A percentile compares a stretch with the other conserved stretches of the same genome.
Conservation (phyloP, 2,113 vertebrate genomes). For the Taxidea taxus region DNA sequence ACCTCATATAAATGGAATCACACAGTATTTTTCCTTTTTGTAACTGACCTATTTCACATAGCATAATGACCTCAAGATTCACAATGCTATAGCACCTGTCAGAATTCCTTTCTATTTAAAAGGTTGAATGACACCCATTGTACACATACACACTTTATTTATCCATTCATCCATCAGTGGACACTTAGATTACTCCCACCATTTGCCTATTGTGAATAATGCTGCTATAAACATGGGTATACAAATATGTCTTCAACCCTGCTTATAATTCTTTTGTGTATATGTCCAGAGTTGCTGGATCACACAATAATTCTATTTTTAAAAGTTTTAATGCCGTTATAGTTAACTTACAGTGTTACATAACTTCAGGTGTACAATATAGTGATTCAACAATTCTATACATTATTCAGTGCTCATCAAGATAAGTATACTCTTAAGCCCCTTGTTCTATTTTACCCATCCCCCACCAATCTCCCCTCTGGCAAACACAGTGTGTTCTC, state of each 20-base stretch:
- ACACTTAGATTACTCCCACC: neutral
- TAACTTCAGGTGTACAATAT: neutral
- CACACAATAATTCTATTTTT: neutral
- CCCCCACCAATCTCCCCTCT: neutral
- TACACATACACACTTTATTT: neutral
- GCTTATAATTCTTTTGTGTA: neutral
- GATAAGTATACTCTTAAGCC: neutral
- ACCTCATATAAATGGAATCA: neutral
- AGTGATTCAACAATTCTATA: neutral
- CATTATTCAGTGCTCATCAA: neutral
- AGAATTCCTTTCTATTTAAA: neutral
- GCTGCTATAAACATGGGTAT: neutral
- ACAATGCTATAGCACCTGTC: neutral
- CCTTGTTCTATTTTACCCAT: neutral
- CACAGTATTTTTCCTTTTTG: neutral
- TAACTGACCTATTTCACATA: neutral
- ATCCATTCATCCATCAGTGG: neutral
- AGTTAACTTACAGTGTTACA: neutral
- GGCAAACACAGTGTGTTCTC: neutral
- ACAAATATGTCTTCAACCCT: conserved; percentile 55
- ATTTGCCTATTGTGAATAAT: neutral
- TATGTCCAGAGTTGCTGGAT: neutral
- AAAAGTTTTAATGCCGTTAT: neutral
- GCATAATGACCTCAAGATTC: neutral
- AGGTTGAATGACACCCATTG: neutral